phyloP scores from a whole-genome alignment of 2,888 invertebrate genomes.

The Drosophila kuntzei region DNA sequence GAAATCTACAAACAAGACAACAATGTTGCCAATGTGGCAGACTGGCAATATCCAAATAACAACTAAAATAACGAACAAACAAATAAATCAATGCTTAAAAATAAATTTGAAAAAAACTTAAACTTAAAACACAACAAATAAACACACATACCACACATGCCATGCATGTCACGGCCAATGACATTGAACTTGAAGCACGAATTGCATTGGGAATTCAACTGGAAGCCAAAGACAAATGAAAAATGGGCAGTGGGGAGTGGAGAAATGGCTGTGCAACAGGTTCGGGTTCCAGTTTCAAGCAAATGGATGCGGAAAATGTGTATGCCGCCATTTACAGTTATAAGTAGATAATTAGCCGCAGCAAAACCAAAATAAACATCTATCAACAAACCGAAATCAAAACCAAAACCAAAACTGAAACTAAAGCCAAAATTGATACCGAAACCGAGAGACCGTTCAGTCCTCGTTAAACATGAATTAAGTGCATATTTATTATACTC shows the following conservation, averaged over 20 bases:
- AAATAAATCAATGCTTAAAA: constrained; percentile 41
- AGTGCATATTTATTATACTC: not conserved
- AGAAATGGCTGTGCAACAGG: constrained; percentile 8
- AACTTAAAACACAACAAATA: constrained; percentile 14
- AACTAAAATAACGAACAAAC: constrained; percentile 30
- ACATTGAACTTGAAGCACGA: constrained; percentile 70
- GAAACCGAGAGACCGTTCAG: constrained; percentile 4
- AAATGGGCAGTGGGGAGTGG: not conserved
- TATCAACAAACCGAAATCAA: constrained; percentile 17
- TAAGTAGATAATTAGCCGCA: constrained; percentile 33
- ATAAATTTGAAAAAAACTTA: not conserved
- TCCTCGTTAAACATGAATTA: constrained; percentile 19
- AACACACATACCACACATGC: constrained; percentile 1
- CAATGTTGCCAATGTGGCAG: constrained; percentile 35
- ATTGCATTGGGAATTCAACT: constrained; percentile 5
- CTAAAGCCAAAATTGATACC: not conserved
- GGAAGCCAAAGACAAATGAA: not conserved
- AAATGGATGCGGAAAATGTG: constrained; percentile 38
- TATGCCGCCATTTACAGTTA: constrained; percentile 40
- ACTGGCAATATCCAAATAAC: constrained; percentile 26
- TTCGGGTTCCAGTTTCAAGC: constrained; percentile 25
- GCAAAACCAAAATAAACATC: constrained; percentile 17
- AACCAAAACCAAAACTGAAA: constrained; percentile 5
- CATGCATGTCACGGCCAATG: constrained; percentile 62
- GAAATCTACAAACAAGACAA: constrained; percentile 46